Base-by-base conservation (phyloP, 1,140 invertebrate species). In the Steinernema khuongi region DNA sequence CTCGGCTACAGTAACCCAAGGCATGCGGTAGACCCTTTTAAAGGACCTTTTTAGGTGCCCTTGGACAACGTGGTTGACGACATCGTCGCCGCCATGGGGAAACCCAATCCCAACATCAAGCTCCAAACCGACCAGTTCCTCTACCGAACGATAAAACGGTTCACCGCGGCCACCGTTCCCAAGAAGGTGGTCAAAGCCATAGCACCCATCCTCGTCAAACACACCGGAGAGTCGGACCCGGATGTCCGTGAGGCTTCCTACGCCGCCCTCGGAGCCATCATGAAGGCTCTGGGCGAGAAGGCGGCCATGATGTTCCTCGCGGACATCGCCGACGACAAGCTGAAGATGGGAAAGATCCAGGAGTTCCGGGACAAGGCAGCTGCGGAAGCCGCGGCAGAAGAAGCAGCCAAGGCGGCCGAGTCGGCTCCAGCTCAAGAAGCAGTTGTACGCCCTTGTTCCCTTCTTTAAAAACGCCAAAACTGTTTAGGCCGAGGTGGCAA, bases 81-180 rank as follows among this genome's bases (percentile, higher is more conserved):
- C 80, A 87, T 91, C 26, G 78, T 92, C 0, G 91, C 91, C 74
- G 91, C 92, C 0, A 88, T 99, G 50, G 91, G 50, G 11, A 96
- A 95, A 85, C 97, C 97, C 87, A 98, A 97, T 88, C 96, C 96
- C 0, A 90, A 90, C 14, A 93, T 99, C 0, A 96, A 96, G 86
- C 89, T 92, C 0, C 95, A 98, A 87, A 94, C 92, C 1, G 90
- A 92, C 0, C 83, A 90, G n/a, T 97, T 96, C 85, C 84, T 98
- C 67, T 89, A 92, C 0, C 88, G 94, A 70, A 91, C 91, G 36
- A 91, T 97, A 79, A 69, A 71, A 29, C 26, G 43, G 41, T n/a
- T 70, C 22, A 41, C 18, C 22, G 32, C 71, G 0, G 91, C 22
- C 90, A 90, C 79, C 93, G 91, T 22, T 91, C 92, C 67, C 90